Evolutionary conservation across 2,797 vertebrate genomes (phyloP), one percentile per base, ranked within the genome.

Genomic region (Oceanodroma leucorhoa): DNA sequence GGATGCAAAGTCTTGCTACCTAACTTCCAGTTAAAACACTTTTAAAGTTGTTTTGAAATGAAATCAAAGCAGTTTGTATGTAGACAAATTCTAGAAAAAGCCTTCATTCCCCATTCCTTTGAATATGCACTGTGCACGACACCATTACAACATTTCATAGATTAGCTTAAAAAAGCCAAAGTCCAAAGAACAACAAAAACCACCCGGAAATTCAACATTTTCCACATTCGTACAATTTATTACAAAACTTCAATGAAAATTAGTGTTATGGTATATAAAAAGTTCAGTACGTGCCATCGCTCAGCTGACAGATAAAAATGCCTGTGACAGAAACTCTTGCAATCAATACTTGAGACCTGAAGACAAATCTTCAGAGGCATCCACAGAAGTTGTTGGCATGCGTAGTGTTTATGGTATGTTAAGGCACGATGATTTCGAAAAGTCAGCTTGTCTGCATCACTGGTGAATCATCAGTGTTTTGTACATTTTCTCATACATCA

Each of bases 231-330:
- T 96, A 93, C 93, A 85, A 64, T 97, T 97, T 97, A 97, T 97
- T 97, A 96, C 88, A 97, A 97, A 96, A 95, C 60, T 43, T 76
- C 65, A 46, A 94, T 91, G 83, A 79, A 94, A 95, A 94, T 79
- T 93, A 96, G 95, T 93, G 95, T 92, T 91, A 73, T 54, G 92
- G 75, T 93, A 87, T 94, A 95, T 96, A 95, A 96, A 97, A 96
- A 57, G 36, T 55, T 82, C 45, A 40, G 34, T 66, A 95, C 83
- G 87, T 88, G 95, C 82, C 94, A 55, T 34, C 2, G 1, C 58
- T 85, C 58, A 82, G 77, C 84, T 55, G 84, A 95, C 57, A 87
- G 65, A 83, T 87, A 61, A 54, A 82, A 94, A 81, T 51, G 81
- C 93, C 87, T 78, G 54, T 66, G 43, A 71, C 7, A 78, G 62